phyloP scores from a whole-genome alignment of 1,140 invertebrate species.

The Drosophila sp. region DNA sequence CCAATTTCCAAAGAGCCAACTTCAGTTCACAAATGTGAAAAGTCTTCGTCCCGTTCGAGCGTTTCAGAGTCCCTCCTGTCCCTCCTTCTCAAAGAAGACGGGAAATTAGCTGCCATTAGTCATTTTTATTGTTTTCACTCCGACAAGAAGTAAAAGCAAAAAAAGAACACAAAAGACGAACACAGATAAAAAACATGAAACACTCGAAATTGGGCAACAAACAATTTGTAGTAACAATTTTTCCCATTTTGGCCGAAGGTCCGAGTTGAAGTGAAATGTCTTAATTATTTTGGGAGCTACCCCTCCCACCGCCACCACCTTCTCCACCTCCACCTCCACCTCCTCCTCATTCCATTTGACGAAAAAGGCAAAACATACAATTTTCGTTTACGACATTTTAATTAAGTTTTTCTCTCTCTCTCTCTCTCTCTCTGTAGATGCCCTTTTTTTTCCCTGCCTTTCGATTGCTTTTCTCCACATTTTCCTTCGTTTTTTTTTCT shows the following conservation, averaged over 20 bases:
- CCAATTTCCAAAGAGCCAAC: constrained; percentile 39
- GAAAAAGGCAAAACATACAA: constrained; percentile 67
- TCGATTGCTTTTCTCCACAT: constrained; percentile 18
- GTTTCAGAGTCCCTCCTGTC: constrained; percentile 8
- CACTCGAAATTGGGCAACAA: constrained; percentile 71
- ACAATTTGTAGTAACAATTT: constrained; percentile 80
- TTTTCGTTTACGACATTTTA: constrained; percentile 82
- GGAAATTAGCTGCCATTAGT: constrained; percentile 81
- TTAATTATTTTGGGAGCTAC: constrained; percentile 78
- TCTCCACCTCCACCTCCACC: background rate
- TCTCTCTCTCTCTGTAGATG: constrained; percentile 14
- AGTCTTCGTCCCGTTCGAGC: constrained; percentile 26
- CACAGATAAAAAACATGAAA: constrained; percentile 34
- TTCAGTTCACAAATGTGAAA: constrained; percentile 43
- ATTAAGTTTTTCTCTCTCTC: constrained; percentile 73
- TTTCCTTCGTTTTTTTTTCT: constrained; percentile 17
- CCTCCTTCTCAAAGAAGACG: constrained; percentile 47
- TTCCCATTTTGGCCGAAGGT: constrained; percentile 57
- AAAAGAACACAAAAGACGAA: constrained; percentile 26
- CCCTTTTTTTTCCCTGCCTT: constrained; percentile 15
- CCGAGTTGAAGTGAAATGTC: constrained; percentile 68
- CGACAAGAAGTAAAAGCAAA: constrained; percentile 42
- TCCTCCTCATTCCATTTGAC: background rate
- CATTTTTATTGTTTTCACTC: constrained; percentile 81
- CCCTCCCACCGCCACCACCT: constrained; percentile 34